Conservation (phyloP, 2,113 vertebrate genomes). For the Eptatretus burgeri region DNA sequence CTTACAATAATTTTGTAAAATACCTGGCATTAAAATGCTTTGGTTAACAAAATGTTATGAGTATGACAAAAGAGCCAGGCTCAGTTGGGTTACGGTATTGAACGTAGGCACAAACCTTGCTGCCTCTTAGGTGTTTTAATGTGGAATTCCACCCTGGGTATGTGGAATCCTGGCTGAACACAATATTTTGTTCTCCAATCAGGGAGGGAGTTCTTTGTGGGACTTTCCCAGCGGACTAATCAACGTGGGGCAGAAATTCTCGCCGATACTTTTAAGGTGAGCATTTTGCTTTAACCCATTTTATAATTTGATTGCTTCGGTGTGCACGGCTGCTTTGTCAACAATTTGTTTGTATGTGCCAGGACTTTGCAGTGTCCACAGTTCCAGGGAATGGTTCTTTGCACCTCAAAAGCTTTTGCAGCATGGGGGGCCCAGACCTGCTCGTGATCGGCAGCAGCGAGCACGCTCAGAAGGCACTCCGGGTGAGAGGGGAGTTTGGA, state of each 20-base stretch:
- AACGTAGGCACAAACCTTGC: too few species aligned
- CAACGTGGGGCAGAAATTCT: slow-evolving; percentile 87
- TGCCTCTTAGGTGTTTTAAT: too few species aligned
- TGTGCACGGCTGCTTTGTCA: slow-evolving; percentile 1
- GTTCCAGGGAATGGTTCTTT: slow-evolving; percentile 39
- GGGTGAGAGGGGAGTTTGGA: slow-evolving; percentile 23
- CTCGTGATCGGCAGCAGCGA: slow-evolving; percentile 73
- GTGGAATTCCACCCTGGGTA: too few species aligned
- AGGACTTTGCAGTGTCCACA: slow-evolving; percentile 80
- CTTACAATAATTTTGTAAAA: too few species aligned
- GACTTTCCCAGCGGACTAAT: slow-evolving; percentile 81
- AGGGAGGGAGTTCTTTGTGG: slow-evolving; percentile 93
- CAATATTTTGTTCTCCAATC: not conserved
- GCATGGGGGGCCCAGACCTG: slow-evolving; percentile 82
- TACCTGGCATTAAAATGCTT: too few species aligned
- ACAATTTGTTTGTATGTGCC: slow-evolving; percentile 12
- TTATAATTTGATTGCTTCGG: not conserved
- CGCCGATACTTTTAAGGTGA: slow-evolving; percentile 83
- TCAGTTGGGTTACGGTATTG: too few species aligned
- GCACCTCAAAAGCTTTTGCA: slow-evolving; percentile 87
- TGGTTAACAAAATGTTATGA: too few species aligned
- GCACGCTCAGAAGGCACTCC: slow-evolving; percentile 60
- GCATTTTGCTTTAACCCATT: slow-evolving; percentile 1
- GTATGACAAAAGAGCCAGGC: too few species aligned
- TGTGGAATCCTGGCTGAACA: too few species aligned